Percentiles rank a stretch among this genome's conserved stretches.
Conservation (phyloP, 2,113 vertebrate genomes). For the Chloropsis cyanopogon region DNA sequence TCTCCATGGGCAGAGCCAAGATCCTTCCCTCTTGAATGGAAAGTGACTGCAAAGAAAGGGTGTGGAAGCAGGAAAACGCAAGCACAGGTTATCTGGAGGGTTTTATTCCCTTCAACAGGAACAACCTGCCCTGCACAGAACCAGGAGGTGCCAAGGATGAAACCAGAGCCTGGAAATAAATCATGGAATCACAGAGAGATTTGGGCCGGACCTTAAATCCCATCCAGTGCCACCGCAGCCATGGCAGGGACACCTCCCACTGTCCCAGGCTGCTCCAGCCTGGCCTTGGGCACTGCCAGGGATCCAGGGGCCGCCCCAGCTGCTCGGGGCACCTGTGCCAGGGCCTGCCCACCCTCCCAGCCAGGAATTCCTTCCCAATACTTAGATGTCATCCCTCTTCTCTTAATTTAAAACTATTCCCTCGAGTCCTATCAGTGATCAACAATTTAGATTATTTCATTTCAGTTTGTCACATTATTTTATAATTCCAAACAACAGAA, state of each 20-base stretch:
- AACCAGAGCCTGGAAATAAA: background rate
- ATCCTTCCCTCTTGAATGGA: rapidly evolving
- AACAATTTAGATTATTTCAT: background rate
- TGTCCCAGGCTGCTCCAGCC: background rate
- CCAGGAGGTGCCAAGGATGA: background rate
- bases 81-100: background rate
- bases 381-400: background rate
- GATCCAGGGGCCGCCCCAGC: background rate
- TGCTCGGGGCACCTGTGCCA: background rate
- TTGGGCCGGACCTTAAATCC: rapidly evolving
- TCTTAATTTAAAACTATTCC: background rate
- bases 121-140: background rate
- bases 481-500: background rate
- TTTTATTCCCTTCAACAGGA: rapidly evolving
- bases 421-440: background rate
- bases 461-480: background rate
- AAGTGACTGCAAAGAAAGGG: background rate
- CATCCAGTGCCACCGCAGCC: rapidly evolving
- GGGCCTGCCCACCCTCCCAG: background rate
- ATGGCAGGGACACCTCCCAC: background rate
- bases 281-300: background rate
- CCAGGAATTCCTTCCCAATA: background rate
- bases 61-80: rapidly evolving
- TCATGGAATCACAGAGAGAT: background rate
- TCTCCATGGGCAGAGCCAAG: background rate